Percentiles rank a stretch among this genome's conserved stretches.
phyloP scores from a whole-genome alignment of 2,888 invertebrate species.

The Adela reaumurella region DNA sequence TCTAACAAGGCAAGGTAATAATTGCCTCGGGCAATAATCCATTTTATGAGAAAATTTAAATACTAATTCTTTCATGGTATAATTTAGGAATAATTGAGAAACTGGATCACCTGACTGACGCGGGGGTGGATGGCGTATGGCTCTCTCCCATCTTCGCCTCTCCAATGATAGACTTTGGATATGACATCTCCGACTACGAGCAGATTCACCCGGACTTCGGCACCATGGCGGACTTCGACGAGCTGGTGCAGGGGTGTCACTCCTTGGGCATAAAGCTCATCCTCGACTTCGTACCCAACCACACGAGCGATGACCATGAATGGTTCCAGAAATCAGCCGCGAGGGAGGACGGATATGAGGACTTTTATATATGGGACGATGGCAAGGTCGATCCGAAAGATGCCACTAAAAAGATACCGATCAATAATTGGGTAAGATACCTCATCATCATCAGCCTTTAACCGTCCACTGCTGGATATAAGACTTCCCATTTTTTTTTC shows the following conservation, averaged over 20 bases:
- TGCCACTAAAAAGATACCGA: constrained; percentile 45
- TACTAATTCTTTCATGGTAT: not conserved
- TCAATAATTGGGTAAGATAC: constrained; percentile 67
- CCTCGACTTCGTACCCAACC: constrained; percentile 69
- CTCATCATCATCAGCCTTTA: too few relatives aligned
- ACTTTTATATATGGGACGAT: constrained; percentile 69
- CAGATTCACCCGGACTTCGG: constrained; percentile 52
- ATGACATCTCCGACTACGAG: constrained; percentile 54
- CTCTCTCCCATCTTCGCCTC: constrained; percentile 57
- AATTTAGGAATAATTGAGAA: constrained; percentile 27
- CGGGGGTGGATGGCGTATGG: constrained; percentile 52
- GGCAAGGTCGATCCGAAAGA: constrained; percentile 27
- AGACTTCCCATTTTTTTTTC: too few relatives aligned
- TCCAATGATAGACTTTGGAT: constrained; percentile 59
- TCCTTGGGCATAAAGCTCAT: constrained; percentile 40
- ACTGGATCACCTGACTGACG: constrained; percentile 40
- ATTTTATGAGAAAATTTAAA: too few relatives aligned
- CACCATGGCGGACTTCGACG: constrained; percentile 45
- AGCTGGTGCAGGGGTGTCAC: constrained; percentile 18
- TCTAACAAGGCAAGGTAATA: too few relatives aligned
- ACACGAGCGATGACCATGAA: constrained; percentile 64
- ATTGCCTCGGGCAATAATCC: too few relatives aligned
- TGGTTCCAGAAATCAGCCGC: constrained; percentile 76
- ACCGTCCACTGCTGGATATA: too few relatives aligned
- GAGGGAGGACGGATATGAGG: constrained; percentile 52